Conservation (phyloP, 2,888 invertebrate species). For the Crepidodera aurea region DNA sequence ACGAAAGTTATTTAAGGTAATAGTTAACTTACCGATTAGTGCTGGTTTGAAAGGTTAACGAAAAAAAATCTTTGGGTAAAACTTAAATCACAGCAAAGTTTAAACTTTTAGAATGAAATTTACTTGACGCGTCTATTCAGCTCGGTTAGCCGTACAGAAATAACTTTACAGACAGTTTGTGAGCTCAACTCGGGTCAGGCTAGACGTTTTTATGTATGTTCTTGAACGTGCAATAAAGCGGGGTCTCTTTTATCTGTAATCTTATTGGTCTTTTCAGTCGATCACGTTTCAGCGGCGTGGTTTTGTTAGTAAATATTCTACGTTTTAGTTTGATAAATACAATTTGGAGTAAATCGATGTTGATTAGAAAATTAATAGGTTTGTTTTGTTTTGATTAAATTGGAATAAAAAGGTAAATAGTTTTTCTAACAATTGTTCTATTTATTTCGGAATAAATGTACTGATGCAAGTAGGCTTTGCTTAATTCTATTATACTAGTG, state of each 20-base stretch:
- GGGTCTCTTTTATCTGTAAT: neutral
- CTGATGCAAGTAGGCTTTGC: too few relatives aligned
- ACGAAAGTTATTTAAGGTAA: too few relatives aligned
- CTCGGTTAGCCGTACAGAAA: conserved; percentile 7
- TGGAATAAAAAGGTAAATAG: too few relatives aligned
- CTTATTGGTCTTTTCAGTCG: conserved; percentile 23
- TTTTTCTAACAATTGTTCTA: too few relatives aligned
- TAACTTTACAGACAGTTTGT: neutral
- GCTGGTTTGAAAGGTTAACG: neutral
- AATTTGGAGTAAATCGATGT: neutral
- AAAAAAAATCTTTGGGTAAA: neutral
- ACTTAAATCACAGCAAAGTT: conserved; percentile 9
- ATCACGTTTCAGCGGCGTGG: conserved; percentile 28
- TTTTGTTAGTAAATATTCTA: conserved; percentile 30
- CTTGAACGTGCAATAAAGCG: conserved; percentile 14
- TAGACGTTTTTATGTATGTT: conserved; percentile 3
- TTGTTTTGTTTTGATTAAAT: too few relatives aligned
- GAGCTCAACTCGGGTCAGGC: neutral
- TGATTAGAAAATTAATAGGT: neutral
- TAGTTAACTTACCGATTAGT: conserved; percentile 2
- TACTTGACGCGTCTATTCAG: neutral
- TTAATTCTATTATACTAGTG: too few relatives aligned
- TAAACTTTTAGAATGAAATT: neutral
- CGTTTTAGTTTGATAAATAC: neutral
- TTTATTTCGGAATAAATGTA: too few relatives aligned